Base-by-base conservation (phyloP, 2,113 vertebrate genomes). In the Polyodon spathula region DNA sequence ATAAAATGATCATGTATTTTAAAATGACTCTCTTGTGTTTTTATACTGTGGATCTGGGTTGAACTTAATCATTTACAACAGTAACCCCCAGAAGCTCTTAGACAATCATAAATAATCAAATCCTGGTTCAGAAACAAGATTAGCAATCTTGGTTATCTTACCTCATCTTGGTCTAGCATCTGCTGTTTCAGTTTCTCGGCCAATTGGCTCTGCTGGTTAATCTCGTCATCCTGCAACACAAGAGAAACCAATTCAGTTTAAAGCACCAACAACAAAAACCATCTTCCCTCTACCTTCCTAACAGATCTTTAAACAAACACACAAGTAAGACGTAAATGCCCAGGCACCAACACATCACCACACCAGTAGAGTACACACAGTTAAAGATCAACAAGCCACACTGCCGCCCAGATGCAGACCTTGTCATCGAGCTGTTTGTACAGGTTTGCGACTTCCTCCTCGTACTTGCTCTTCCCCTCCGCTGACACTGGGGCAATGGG, bases 101-200 rank as follows among this genome's bases (percentile, higher is more conserved):
- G 8, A 3, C 44, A 46, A 46, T 46, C 44, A 46, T 10, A 2
- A 46, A 4, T 46, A 14, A 46, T 10, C 2, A 46, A 27, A 3
- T 27, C 27, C 27, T 27, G 27, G 27, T 1, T 27, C 27, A 27
- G 27, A 27, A 55, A 55, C 11, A 9, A 9, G 37, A 55, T 60
- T 42, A 17, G 12, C 6, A 6, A 8, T 37, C 1, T n/a, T 17
- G 10, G 4, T 1, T 59, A 53, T 42, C 70, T 85, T 81, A 97
- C 95, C 91, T 98, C 95, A 41, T 97, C 95, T 79, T 98, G 95
- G 57, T 97, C 94, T 59, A 89, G 68, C 86, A 97, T 92, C 86
- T 97, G 95, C 63, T 94, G 90, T 66, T 93, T 95, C 6, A 97
- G 74, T 56, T 88, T 90, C 66, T 97, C 95, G 9, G 84, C 85